Percentiles rank a stretch among this genome's conserved stretches.
These are phyloP conservation scores for Percopsis omiscomaycus DNA, from an alignment of 2,797 vertebrate species.

Conservation along the genomic window DNA sequence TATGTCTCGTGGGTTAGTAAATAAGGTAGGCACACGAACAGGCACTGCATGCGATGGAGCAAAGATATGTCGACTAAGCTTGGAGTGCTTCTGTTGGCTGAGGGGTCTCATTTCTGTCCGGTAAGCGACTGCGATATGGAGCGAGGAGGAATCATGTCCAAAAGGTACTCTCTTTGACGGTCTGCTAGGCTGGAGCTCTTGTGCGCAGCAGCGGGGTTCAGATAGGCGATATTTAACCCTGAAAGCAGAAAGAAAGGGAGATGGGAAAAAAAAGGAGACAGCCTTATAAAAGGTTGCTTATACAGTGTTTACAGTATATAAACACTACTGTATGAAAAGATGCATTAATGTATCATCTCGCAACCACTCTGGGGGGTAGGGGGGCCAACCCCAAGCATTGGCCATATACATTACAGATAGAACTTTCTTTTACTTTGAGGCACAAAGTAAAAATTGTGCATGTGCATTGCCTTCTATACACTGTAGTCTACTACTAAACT, in stretches of 20 bases:
- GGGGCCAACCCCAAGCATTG: too few species aligned
- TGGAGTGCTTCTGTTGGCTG: slow-evolving; percentile 40
- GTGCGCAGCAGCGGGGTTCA: slow-evolving; percentile 84
- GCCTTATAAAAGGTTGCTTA: neutral
- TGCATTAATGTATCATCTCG: too few species aligned
- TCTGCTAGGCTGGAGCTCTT: slow-evolving; percentile 86
- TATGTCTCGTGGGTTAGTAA: slow-evolving; percentile 73
- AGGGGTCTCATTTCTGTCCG: slow-evolving; percentile 85
- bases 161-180: slow-evolving; percentile 86
- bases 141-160: slow-evolving; percentile 89
- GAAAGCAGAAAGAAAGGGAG: slow-evolving; percentile 7
- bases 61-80: slow-evolving; percentile 24
- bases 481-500: too few species aligned
- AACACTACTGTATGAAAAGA: too few species aligned
- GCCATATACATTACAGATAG: too few species aligned
- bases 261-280: neutral
- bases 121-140: slow-evolving; percentile 93
- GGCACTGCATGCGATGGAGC: slow-evolving; percentile 89
- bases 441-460: too few species aligned
- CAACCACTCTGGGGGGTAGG: too few species aligned
- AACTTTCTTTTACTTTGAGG: too few species aligned
- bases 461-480: too few species aligned
- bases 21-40: slow-evolving; percentile 88
- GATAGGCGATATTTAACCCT: slow-evolving; percentile 87
- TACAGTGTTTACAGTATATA: too few species aligned